Evolutionary conservation across 2,797 vertebrate species (phyloP).

Genomic region (Thunnus albacares): DNA sequence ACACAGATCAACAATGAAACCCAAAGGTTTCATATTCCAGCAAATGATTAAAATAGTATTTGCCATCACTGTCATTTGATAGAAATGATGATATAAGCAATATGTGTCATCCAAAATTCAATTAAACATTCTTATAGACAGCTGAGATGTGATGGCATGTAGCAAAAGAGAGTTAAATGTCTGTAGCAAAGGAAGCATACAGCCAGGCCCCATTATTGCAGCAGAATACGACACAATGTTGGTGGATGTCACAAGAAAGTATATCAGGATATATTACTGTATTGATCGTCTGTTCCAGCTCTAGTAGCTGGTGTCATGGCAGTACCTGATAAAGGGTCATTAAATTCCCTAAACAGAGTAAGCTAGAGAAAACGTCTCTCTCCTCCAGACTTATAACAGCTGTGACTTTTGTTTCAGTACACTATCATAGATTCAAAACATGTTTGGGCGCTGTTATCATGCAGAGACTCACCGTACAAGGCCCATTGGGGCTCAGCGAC

Average conservation of each 20-base stretch:
- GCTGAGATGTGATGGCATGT: too few species aligned
- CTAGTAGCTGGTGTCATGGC: neutral
- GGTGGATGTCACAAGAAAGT: neutral
- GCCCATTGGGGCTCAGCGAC: neutral
- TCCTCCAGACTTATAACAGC: neutral
- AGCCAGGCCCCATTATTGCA: neutral
- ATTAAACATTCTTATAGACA: too few species aligned
- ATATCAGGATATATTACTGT: conserved; percentile 10
- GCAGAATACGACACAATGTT: neutral
- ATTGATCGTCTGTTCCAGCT: conserved; percentile 3
- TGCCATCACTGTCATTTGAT: neutral
- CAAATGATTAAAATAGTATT: too few species aligned
- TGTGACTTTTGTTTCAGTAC: neutral
- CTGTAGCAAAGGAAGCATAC: neutral
- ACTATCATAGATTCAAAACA: neutral
- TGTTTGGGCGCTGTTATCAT: neutral
- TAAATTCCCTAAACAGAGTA: neutral
- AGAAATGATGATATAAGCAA: neutral
- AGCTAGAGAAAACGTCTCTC: neutral
- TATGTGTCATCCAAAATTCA: neutral
- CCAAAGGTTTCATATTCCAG: neutral
- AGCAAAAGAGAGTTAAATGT: too few species aligned
- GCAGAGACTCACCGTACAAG: neutral
- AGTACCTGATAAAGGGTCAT: neutral
- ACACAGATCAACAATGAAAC: neutral